Evolutionary conservation across 2,888 invertebrate genomes (phyloP).

Genomic region (Coenonympha arcania): DNA sequence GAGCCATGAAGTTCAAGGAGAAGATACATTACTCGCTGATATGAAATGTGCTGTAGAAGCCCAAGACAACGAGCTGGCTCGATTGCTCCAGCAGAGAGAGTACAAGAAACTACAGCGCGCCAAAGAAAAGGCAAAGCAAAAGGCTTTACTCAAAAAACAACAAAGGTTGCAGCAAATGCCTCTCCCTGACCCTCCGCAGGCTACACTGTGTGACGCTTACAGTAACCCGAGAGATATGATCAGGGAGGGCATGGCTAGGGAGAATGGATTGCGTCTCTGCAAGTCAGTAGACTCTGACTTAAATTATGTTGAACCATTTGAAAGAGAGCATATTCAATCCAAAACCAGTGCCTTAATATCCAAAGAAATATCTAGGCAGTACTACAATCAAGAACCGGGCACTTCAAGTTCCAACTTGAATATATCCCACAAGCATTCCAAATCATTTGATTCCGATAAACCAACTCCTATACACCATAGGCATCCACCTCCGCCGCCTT

Average conservation of each 20-base stretch:
- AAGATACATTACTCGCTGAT: slow-evolving; percentile 57
- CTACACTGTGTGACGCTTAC: slow-evolving; percentile 65
- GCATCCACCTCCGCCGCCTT: slow-evolving; percentile 61
- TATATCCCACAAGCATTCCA: slow-evolving; percentile 44
- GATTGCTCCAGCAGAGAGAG: slow-evolving; percentile 62
- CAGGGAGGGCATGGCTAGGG: slow-evolving; percentile 28
- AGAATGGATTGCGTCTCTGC: slow-evolving; percentile 56
- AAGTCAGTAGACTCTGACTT: slow-evolving; percentile 69
- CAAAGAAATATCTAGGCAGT: slow-evolving; percentile 59
- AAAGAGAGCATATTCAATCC: slow-evolving; percentile 66
- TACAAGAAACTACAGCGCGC: slow-evolving; percentile 66
- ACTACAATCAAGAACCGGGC: slow-evolving; percentile 48
- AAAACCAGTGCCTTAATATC: slow-evolving; percentile 64
- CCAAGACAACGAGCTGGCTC: slow-evolving; percentile 64
- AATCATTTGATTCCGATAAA: slow-evolving; percentile 48
- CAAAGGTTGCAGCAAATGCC: slow-evolving; percentile 44
- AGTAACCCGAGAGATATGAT: slow-evolving; percentile 66
- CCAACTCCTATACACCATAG: slow-evolving; percentile 49
- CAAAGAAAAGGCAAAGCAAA: slow-evolving; percentile 65
- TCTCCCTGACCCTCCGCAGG: slow-evolving; percentile 36
- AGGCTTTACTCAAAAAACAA: slow-evolving; percentile 64
- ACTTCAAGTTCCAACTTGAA: slow-evolving; percentile 42
- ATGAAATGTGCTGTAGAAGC: slow-evolving; percentile 69
- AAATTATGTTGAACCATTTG: slow-evolving; percentile 68
- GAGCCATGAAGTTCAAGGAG: slow-evolving; percentile 54